Percentiles rank a stretch among this genome's conserved stretches.
These are phyloP conservation scores for Lycaena phlaeas DNA, from an alignment of 2,888 invertebrate species.

Conservation along the genomic window DNA sequence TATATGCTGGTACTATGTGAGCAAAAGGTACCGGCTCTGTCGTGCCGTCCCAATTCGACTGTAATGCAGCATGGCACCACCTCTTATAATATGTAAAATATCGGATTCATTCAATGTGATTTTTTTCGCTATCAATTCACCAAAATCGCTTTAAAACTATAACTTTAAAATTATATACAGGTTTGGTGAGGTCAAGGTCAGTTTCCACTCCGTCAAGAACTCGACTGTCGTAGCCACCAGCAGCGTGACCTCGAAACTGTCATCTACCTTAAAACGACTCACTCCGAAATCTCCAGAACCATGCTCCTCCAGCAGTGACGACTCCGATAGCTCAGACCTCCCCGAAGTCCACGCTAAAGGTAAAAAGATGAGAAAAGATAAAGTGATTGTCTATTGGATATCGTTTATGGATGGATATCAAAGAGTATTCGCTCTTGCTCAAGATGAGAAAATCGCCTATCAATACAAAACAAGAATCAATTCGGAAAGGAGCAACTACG, in stretches of 20 bases:
- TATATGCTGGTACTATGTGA: too few relatives aligned
- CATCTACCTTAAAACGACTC: slow-evolving; percentile 67
- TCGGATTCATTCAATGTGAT: too few relatives aligned
- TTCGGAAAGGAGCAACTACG: slow-evolving; percentile 78
- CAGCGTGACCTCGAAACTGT: slow-evolving; percentile 68
- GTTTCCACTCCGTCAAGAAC: slow-evolving; percentile 79
- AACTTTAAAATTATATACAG: slow-evolving; percentile 34
- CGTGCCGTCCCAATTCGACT: too few relatives aligned
- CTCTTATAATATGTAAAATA: too few relatives aligned
- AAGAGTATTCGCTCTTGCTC: slow-evolving; percentile 81
- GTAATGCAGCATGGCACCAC: too few relatives aligned
- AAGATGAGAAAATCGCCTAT: slow-evolving; percentile 80
- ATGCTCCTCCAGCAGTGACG: slow-evolving; percentile 74
- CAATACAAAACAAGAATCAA: slow-evolving; percentile 73
- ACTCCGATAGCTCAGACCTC: slow-evolving; percentile 59
- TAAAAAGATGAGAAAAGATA: slow-evolving; percentile 80
- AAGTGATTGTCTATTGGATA: slow-evolving; percentile 85
- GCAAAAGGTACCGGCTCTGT: too few relatives aligned
- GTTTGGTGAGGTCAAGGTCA: slow-evolving; percentile 80
- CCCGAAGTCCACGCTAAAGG: slow-evolving; percentile 61
- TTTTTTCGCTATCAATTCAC: too few relatives aligned
- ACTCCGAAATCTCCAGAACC: slow-evolving; percentile 68
- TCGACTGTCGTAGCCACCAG: slow-evolving; percentile 55
- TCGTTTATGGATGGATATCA: slow-evolving; percentile 84
- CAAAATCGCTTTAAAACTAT: too few relatives aligned